These are phyloP conservation scores for Paralichthys olivaceus DNA, from an alignment of 2,113 vertebrate genomes.

Conservation along the genomic window DNA sequence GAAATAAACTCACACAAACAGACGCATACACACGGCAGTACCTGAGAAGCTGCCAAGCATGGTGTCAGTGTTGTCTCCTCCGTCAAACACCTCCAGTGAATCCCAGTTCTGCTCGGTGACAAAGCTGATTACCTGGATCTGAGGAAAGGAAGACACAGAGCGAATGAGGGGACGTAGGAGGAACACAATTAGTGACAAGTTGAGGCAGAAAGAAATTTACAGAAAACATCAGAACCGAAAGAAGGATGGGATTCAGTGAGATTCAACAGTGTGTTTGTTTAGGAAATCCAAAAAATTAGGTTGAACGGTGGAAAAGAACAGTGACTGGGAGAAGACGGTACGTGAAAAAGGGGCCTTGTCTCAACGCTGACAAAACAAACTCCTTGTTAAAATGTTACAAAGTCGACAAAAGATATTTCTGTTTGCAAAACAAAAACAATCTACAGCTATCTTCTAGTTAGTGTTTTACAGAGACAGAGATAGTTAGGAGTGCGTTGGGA, in stretches of 20 bases:
- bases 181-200: conserved; percentile 26
- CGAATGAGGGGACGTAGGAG: conserved; percentile 5
- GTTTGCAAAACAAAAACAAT: background rate
- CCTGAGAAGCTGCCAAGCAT: conserved; percentile 99
- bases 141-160: conserved; percentile 30
- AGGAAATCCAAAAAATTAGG: background rate
- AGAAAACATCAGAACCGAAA: conserved; percentile 7
- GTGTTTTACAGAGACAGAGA: too few species aligned
- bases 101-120: conserved; percentile 99
- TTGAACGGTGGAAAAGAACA: background rate
- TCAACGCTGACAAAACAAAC: background rate
- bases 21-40: conserved; percentile 54
- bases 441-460: too few species aligned
- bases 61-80: conserved; percentile 95
- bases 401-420: background rate
- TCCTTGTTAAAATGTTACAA: background rate
- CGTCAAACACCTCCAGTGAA: conserved; percentile 97
- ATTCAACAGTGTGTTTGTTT: background rate
- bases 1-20: conserved; percentile 27
- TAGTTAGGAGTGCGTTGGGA: background rate
- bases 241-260: background rate
- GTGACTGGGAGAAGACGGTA: background rate
- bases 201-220: background rate
- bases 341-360: background rate
- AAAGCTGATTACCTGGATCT: conserved; percentile 99